Evolutionary conservation across 1,140 invertebrate genomes (phyloP).

Genomic region (Apis laboriosa): DNA sequence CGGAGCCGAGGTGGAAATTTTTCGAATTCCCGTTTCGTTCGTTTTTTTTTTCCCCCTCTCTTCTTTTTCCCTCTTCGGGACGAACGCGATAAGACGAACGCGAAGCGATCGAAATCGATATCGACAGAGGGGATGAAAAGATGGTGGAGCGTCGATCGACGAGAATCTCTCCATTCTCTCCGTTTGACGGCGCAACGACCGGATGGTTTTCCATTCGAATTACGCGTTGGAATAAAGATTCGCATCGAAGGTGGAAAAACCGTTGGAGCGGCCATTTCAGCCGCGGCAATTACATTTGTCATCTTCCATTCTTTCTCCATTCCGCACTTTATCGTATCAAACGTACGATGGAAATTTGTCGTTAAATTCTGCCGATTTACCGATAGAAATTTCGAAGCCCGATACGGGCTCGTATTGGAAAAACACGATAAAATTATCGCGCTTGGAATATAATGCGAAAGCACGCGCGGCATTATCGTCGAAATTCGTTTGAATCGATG

Average conservation of each 20-base stretch:
- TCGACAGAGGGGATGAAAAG: constrained; percentile 1
- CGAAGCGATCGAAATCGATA: constrained; percentile 19
- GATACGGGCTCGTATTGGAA: neutral
- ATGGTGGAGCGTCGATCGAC: neutral
- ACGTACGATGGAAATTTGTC: neutral
- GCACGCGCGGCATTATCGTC: neutral
- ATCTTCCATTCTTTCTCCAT: neutral
- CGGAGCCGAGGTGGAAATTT: neutral
- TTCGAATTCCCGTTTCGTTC: neutral
- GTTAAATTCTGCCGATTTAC: neutral
- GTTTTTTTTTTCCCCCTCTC: too few relatives aligned
- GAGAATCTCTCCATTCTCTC: neutral
- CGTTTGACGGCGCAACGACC: neutral
- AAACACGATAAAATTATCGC: neutral
- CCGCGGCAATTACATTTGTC: constrained; percentile 9
- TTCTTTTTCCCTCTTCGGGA: neutral
- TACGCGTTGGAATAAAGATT: neutral
- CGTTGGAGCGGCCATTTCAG: neutral
- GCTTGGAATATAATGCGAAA: neutral
- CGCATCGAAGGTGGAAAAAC: neutral
- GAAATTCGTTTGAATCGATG: neutral
- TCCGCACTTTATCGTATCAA: neutral
- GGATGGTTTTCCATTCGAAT: constrained; percentile 1
- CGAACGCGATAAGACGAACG: too few relatives aligned
- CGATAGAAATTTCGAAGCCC: neutral